A percentile compares a stretch with the other conserved stretches of the same genome.
Conservation (phyloP, 2,113 vertebrate species). For the Zapus hudsonius region DNA sequence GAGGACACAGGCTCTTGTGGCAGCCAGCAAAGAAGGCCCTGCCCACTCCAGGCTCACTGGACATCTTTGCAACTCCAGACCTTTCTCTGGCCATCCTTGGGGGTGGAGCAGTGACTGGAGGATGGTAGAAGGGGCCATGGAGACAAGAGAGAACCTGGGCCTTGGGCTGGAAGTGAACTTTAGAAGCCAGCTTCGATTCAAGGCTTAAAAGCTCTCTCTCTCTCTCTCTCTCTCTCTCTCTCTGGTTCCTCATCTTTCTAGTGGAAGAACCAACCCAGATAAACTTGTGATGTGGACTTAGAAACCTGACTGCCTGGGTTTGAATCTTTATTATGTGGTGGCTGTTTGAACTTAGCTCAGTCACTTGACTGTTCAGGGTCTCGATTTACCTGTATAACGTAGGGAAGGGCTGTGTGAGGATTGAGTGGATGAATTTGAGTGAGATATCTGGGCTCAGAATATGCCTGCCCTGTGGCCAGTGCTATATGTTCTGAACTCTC, state of each 20-base stretch:
- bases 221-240: neutral
- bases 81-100: neutral
- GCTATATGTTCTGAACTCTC: neutral
- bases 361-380: neutral
- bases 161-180: neutral
- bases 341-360: neutral
- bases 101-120: neutral
- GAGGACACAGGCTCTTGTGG: neutral
- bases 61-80: neutral
- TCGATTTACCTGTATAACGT: constrained; percentile 44
- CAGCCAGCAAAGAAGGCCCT: neutral
- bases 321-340: neutral
- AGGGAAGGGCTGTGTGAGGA: neutral
- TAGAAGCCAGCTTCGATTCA: neutral
- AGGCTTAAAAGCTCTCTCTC: neutral
- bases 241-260: neutral
- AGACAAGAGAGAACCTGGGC: neutral
- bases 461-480: neutral
- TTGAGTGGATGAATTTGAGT: neutral
- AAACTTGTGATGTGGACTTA: neutral
- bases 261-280: neutral
- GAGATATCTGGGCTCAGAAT: neutral
- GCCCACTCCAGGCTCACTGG: neutral
- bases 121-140: neutral
- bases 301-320: neutral